phyloP scores from a whole-genome alignment of 1,140 invertebrate species.

The Dermatophagoides farinae region DNA sequence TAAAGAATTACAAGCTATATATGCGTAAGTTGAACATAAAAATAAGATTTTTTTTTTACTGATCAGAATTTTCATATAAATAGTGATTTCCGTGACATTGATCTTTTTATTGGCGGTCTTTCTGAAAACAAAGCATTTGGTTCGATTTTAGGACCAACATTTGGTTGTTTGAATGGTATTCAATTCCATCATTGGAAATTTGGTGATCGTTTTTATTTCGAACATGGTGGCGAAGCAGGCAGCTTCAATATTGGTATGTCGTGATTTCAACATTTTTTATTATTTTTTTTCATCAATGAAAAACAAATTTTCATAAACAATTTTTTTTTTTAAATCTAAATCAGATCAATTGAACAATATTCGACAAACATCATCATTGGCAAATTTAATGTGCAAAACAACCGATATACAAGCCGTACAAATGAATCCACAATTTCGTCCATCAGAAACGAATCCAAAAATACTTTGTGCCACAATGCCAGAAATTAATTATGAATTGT shows the following conservation, averaged over 20 bases:
- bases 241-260: conserved; percentile 53
- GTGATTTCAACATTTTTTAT: background rate
- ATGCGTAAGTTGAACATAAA: conserved; percentile 1
- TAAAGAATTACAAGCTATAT: conserved; percentile 7
- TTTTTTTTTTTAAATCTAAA: background rate
- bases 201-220: conserved; percentile 32
- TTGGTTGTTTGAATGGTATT: conserved; percentile 83
- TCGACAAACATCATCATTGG: conserved; percentile 11
- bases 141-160: conserved; percentile 77
- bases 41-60: conserved; percentile 37
- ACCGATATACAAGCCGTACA: conserved; percentile 9
- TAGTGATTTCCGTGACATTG: conserved; percentile 37
- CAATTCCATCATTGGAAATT: conserved; percentile 66
- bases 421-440: background rate
- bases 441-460: conserved; percentile 8
- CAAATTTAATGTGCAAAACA: conserved; percentile 13
- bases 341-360: conserved; percentile 14
- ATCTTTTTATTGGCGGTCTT: conserved; percentile 38
- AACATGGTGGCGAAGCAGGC: conserved; percentile 27
- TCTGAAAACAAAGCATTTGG: conserved; percentile 35
- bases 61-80: conserved; percentile 44
- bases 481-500: conserved; percentile 14
- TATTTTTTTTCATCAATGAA: background rate
- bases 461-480: conserved; percentile 8
- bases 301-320: background rate